A percentile compares a stretch with the other conserved stretches of the same genome.
phyloP scores from a whole-genome alignment of 2,113 vertebrate genomes.

The Cardinalis cardinalis region DNA sequence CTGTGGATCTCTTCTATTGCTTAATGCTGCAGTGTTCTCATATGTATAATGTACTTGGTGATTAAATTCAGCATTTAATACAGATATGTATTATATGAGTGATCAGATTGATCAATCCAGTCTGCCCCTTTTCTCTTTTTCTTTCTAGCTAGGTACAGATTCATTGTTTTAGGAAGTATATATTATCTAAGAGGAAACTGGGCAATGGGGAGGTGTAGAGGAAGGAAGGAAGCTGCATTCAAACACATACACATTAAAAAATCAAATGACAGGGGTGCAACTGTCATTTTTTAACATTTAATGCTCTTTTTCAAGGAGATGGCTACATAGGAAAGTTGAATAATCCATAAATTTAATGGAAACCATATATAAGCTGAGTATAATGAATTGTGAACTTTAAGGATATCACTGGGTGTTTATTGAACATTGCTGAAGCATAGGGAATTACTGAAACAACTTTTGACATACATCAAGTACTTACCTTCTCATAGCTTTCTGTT shows the following conservation, averaged over 20 bases:
- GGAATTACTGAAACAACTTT: background rate
- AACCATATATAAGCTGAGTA: background rate
- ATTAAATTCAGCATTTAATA: background rate
- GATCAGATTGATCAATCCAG: background rate
- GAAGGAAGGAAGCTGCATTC: background rate
- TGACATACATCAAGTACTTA: background rate
- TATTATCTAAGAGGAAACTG: background rate
- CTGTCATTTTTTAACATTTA: background rate
- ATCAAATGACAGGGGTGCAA: background rate
- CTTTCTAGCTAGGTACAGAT: background rate
- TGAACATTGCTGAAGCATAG: background rate
- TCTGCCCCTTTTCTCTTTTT: background rate
- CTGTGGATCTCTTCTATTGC: background rate
- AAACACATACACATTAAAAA: background rate
- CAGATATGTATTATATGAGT: background rate
- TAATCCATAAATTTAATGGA: background rate
- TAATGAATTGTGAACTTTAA: background rate
- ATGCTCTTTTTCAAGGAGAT: background rate
- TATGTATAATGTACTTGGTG: background rate
- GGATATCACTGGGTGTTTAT: background rate
- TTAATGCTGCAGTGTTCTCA: background rate
- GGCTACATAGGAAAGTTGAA: background rate
- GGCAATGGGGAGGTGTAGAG: background rate
- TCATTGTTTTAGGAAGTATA: background rate
- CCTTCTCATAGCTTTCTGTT: background rate